These are phyloP conservation scores for Myotis lucifugus DNA, from an alignment of 2,113 vertebrate genomes.

Conservation along the genomic window DNA sequence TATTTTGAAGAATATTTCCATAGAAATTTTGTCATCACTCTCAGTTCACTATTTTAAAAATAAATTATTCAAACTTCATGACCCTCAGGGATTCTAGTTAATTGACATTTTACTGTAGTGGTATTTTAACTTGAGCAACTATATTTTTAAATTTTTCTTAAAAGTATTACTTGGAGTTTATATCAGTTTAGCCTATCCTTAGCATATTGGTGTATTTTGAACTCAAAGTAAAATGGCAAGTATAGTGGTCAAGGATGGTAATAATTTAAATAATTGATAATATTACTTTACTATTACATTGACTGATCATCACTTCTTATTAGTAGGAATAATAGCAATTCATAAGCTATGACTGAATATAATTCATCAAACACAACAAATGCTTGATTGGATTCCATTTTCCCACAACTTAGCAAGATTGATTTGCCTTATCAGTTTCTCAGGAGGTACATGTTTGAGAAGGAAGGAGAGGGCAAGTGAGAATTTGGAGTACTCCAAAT, in stretches of 20 bases:
- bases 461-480: neutral
- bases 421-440: conserved; percentile 19
- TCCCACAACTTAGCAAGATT: neutral
- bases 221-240: neutral
- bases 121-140: conserved; percentile 13
- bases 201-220: neutral
- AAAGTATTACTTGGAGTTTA: conserved; percentile 20
- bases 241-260: neutral
- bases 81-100: neutral
- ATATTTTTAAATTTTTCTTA: neutral
- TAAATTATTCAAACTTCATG: neutral
- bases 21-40: neutral
- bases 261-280: neutral
- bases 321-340: neutral
- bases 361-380: neutral
- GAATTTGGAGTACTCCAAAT: neutral
- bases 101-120: neutral
- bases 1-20: neutral
- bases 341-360: neutral
- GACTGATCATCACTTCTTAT: neutral
- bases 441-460: neutral
- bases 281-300: neutral
- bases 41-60: neutral
- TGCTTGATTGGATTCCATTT: neutral
- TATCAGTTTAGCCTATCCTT: neutral